Evolutionary conservation across 2,797 vertebrate species (phyloP).

Genomic region (Gastrophryne carolinensis): DNA sequence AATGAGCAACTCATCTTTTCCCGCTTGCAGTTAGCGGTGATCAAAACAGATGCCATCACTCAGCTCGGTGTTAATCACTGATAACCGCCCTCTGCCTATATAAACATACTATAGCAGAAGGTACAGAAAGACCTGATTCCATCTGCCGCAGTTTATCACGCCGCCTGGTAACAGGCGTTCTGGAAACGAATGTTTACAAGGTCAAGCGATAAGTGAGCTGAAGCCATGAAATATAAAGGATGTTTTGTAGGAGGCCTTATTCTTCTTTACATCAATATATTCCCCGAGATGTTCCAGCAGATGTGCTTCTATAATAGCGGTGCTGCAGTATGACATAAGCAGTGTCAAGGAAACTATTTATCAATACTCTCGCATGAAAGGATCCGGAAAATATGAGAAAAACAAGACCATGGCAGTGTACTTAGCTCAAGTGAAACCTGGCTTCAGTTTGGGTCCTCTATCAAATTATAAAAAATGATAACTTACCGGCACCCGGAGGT

Average conservation of each 20-base stretch:
- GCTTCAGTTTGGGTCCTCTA: too few species aligned
- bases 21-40: too few species aligned
- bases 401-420: too few species aligned
- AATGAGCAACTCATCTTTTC: too few species aligned
- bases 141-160: background rate
- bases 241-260: background rate
- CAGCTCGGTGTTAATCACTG: background rate
- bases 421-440: too few species aligned
- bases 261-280: constrained; percentile 24
- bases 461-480: too few species aligned
- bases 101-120: background rate
- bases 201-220: constrained; percentile 25
- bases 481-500: too few species aligned
- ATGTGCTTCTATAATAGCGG: background rate
- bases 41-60: too few species aligned
- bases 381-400: too few species aligned
- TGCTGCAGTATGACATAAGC: background rate
- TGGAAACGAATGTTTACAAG: constrained; percentile 6
- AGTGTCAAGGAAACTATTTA: constrained; percentile 2
- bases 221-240: background rate
- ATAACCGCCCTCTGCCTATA: background rate
- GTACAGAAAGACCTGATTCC: background rate
- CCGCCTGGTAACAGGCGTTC: background rate
- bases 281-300: constrained; percentile 3
- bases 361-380: background rate